Conservation (phyloP, 1,140 invertebrate species). For the Zaprionus camerounensis region DNA sequence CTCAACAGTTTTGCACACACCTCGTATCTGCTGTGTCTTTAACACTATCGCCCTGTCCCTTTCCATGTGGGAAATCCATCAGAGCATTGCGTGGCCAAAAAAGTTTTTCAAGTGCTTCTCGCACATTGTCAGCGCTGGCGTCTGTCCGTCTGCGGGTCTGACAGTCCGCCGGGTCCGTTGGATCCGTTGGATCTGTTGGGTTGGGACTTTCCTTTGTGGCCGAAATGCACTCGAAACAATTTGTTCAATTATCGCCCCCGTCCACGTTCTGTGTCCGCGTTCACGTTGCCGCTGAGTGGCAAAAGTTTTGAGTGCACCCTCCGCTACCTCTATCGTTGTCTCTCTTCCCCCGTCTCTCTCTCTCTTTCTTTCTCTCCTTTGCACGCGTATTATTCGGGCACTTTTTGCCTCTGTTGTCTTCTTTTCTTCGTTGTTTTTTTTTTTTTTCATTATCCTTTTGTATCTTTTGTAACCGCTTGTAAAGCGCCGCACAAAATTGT, state of each 20-base stretch:
- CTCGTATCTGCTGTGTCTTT: slow-evolving; percentile 15
- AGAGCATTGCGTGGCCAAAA: slow-evolving; percentile 24
- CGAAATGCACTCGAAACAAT: slow-evolving; percentile 77
- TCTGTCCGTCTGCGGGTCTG: not conserved
- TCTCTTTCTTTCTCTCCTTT: slow-evolving; percentile 23
- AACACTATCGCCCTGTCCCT: slow-evolving; percentile 67
- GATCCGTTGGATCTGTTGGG: not conserved
- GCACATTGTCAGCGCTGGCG: slow-evolving; percentile 14
- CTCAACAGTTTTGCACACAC: not conserved
- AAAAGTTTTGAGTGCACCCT: slow-evolving; percentile 64
- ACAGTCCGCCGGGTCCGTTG: not conserved
- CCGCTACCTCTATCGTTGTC: not conserved
- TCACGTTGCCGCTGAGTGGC: slow-evolving; percentile 52
- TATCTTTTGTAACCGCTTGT: slow-evolving; percentile 76
- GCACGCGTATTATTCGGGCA: slow-evolving; percentile 51
- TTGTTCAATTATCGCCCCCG: slow-evolving; percentile 77
- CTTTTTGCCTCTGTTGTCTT: slow-evolving; percentile 49
- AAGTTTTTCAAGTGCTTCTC: slow-evolving; percentile 39
- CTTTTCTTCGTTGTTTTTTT: slow-evolving; percentile 25
- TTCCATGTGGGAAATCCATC: slow-evolving; percentile 91
- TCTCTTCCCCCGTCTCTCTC: not conserved
- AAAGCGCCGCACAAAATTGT: slow-evolving; percentile 77
- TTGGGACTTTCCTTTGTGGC: slow-evolving; percentile 39
- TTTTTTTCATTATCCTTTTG: slow-evolving; percentile 48
- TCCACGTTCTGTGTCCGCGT: slow-evolving; percentile 1